Evolutionary conservation across 2,888 invertebrate genomes (phyloP), one percentile per base, ranked within the genome.

Genomic region (Bugula neritina): DNA sequence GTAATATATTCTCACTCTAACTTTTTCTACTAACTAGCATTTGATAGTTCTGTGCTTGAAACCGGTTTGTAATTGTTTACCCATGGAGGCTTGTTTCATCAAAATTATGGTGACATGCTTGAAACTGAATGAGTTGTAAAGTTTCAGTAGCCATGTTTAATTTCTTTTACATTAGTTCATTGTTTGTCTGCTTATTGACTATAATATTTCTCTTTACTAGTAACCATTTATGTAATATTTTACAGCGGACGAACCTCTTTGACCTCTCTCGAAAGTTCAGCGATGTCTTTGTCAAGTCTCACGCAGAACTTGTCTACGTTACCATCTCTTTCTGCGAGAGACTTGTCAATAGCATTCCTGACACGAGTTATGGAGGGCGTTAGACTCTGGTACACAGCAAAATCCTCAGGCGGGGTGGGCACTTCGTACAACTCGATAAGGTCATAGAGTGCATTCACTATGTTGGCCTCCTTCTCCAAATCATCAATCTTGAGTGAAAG

Each of bases 381-480:
- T 17, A 84, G 78, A 5, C 84, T 83, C 83, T 83, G 82, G 74
- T 82, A 84, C 21, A 83, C 83, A 71, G 83, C 82, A 73, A 84
- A 79, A 76, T 92, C 92, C 71, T 92, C 91, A 0, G 89, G 88
- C 0, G 90, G 88, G 71, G 91, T 88, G 0, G 88, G 87, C 72
- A 94, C 91, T 34, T 87, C 85, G 81, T 89, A 93, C 79, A 92
- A 90, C 73, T 92, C 91, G 85, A 92, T 91, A 1, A 93, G 87
- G 75, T 93, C 90, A 80, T 93, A 91, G 73, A 93, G 84, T 79
- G 94, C 92, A 76, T 92, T 90, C 3, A 91, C 88, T 80, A 93
- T 91, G 80, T 92, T 91, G 2, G 92, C 85, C 35, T 89, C 87
- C 69, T 87, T 86, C 80, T 93, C 92, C 79, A 94, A 87, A 31